Evolutionary conservation across 2,888 invertebrate species (phyloP).

Genomic region (Drosophila fulvimacula): DNA sequence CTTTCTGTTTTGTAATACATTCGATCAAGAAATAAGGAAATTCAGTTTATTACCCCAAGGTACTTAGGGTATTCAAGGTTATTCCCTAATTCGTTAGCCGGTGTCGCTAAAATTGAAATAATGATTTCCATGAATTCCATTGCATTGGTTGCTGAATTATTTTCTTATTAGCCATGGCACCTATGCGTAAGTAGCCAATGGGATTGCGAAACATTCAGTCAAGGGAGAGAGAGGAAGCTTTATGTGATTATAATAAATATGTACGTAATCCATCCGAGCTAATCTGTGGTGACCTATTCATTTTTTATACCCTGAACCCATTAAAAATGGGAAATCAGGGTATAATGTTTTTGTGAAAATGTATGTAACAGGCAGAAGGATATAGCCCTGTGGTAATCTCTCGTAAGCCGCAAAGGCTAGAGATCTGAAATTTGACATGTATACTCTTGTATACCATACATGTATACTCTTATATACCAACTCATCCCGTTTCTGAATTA

Average conservation of each 20-base stretch:
- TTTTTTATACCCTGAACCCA: too few species aligned
- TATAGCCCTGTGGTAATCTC: too few species aligned
- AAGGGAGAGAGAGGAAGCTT: neutral
- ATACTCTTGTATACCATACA: too few species aligned
- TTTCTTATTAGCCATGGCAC: neutral
- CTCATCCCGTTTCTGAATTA: too few species aligned
- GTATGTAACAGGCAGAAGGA: too few species aligned
- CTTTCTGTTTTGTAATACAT: neutral
- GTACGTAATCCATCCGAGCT: conserved; percentile 18
- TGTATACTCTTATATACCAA: too few species aligned
- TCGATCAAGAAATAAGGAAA: neutral
- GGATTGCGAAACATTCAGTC: neutral
- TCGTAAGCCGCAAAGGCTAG: too few species aligned
- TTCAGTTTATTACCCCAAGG: neutral
- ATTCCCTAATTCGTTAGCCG: neutral
- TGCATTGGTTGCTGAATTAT: conserved; percentile 1
- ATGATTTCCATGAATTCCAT: conserved; percentile 2
- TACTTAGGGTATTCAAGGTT: neutral
- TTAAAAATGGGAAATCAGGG: too few species aligned
- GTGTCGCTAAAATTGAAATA: neutral
- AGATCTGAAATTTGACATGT: too few species aligned
- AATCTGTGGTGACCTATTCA: too few species aligned
- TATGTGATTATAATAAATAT: conserved; percentile 56
- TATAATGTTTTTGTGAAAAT: too few species aligned
- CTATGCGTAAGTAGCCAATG: neutral